Evolutionary conservation across 2,797 vertebrate genomes (phyloP).

Genomic region (Cynodonichthys magdalenae): DNA sequence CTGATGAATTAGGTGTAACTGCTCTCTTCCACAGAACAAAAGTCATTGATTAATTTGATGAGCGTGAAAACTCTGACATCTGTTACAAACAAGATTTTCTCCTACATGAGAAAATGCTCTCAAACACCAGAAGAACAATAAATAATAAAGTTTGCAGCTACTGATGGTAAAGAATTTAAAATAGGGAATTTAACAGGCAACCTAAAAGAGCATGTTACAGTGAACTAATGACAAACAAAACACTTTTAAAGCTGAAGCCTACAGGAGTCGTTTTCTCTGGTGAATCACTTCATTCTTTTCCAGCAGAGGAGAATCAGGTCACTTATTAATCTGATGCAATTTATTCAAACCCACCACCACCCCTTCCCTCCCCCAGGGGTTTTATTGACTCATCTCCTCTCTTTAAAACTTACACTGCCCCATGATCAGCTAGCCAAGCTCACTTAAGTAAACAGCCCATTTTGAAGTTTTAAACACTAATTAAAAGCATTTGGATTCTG

Average conservation of each 20-base stretch:
- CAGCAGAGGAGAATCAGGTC: constrained; percentile 22
- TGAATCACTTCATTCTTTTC: constrained; percentile 41
- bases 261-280: constrained; percentile 4
- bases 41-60: too few relatives aligned
- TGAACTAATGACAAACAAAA: constrained; percentile 11
- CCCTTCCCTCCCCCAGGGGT: not conserved
- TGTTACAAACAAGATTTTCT: too few relatives aligned
- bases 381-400: not conserved
- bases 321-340: constrained; percentile 27
- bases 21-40: too few relatives aligned
- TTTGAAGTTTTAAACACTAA: not conserved
- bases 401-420: constrained; percentile 3
- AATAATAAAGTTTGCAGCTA: too few relatives aligned
- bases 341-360: constrained; percentile 5
- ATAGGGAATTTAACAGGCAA: too few relatives aligned
- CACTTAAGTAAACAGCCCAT: not conserved
- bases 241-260: not conserved
- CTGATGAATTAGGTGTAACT: too few relatives aligned
- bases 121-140: too few relatives aligned
- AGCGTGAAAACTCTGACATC: too few relatives aligned
- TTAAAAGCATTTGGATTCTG: not conserved
- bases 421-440: not conserved
- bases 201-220: too few relatives aligned
- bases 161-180: too few relatives aligned
- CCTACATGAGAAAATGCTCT: too few relatives aligned